Base-by-base conservation (phyloP, 2,888 invertebrate species). In the Parnassius glacialis region DNA sequence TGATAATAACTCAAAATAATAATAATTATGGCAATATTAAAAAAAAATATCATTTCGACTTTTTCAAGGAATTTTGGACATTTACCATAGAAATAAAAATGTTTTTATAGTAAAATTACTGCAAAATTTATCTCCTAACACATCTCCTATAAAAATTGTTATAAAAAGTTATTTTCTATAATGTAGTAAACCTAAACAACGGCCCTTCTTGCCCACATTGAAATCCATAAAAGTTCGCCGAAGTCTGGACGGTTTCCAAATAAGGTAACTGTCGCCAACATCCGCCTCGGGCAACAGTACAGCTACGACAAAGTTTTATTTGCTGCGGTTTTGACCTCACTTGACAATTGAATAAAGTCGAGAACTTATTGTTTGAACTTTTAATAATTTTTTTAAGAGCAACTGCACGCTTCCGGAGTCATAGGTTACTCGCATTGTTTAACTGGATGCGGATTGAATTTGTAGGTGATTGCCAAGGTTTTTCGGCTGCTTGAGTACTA, bases 221-320 rank as follows among this genome's bases (percentile, higher is more conserved):
- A 83, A 89, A 84, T 83, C 83, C 83, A 87, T 86, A 86, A 88
- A 90, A 90, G 84, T 90, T 88, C 78, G 77, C 75, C 80, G 75
- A 75, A 76, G 78, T 72, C 85, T 91, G 90, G 90, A 87, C 78
- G 78, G 75, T 77, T 74, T 88, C 90, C 90, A 90, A 91, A 90
- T 89, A 90, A 87, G 89, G 89, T 83, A 85, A 85, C 82, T 87
- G 88, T 82, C 81, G 84, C 80, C 84, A 83, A 86, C 88, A 87
- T 85, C 83, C 85, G 84, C 81, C 75, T 74, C 75, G 74, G 81
- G 81, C 75, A 10, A 9, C 60, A 76, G 79, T 57, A 45, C 48
- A 10, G 84, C 81, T 74, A 72, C 75, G 74, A 80, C 77, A 72
- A 74, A 70, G 61, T 74, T 67, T 70, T 69, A 73, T 67, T 65